A percentile compares a stretch with the other conserved stretches of the same genome.
Conservation (phyloP, 2,888 invertebrate genomes). For the Catocala fraxini region DNA sequence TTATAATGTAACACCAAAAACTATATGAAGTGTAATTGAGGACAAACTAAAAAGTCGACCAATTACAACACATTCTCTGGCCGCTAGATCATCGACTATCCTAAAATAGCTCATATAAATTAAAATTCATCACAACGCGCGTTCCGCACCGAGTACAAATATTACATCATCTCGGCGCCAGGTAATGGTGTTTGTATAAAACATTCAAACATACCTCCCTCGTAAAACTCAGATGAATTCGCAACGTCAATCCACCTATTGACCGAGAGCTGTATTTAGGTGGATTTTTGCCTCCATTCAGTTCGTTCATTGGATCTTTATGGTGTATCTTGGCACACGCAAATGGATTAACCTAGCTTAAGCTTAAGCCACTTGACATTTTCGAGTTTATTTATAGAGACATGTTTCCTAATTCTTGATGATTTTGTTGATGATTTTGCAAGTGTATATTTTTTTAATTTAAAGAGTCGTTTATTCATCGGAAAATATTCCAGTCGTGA, state of each 20-base stretch:
- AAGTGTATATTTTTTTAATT: too few species aligned
- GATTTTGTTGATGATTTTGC: too few species aligned
- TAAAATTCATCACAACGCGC: slow-evolving; percentile 44
- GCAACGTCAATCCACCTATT: slow-evolving; percentile 10
- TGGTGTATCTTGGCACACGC: neutral
- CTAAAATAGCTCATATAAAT: slow-evolving; percentile 24
- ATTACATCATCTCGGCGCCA: slow-evolving; percentile 37
- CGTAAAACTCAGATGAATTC: slow-evolving; percentile 18
- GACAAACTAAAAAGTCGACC: slow-evolving; percentile 3
- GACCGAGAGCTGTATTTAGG: slow-evolving; percentile 6
- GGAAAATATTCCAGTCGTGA: too few species aligned
- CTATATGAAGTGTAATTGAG: neutral
- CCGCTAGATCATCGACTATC: slow-evolving; percentile 12
- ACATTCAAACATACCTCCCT: slow-evolving; percentile 17
- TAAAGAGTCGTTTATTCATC: too few species aligned
- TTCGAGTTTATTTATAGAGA: too few species aligned
- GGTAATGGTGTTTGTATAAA: slow-evolving; percentile 23
- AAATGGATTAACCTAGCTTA: neutral
- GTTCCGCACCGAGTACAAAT: slow-evolving; percentile 27
- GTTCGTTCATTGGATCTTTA: slow-evolving; percentile 7
- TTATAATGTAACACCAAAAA: too few species aligned
- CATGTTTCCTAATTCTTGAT: too few species aligned
- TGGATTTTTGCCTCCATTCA: slow-evolving; percentile 2
- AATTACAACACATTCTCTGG: slow-evolving; percentile 17
- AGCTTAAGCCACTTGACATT: neutral